phyloP scores from a whole-genome alignment of 1,140 invertebrate species.

The Neodiprion pinetum region DNA sequence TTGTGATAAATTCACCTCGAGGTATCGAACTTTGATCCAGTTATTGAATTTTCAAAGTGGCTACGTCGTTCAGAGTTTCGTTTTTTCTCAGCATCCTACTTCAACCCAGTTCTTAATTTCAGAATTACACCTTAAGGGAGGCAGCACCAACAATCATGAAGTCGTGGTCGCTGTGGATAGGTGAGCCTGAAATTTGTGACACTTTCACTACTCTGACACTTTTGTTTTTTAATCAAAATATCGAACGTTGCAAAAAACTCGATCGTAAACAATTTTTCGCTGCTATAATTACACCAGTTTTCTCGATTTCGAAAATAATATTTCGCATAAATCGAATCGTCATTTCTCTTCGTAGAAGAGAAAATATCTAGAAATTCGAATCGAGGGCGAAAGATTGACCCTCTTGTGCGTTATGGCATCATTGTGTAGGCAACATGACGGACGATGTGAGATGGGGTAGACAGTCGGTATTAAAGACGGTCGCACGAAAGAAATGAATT shows the following conservation, averaged over 20 bases:
- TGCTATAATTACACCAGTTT: background rate
- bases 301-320: background rate
- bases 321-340: too few species aligned
- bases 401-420: background rate
- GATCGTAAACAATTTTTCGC: too few species aligned
- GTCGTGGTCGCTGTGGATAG: constrained; percentile 53
- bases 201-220: too few species aligned
- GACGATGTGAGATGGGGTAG: too few species aligned
- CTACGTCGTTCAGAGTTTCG: background rate
- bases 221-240: too few species aligned
- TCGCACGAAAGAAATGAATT: constrained; percentile 48
- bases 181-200: constrained; percentile 35
- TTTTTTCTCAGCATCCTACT: background rate
- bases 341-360: constrained; percentile 15
- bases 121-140: constrained; percentile 35
- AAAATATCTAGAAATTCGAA: constrained; percentile 31
- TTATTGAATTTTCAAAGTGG: background rate
- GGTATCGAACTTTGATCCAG: background rate
- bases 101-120: constrained; percentile 13
- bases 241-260: too few species aligned
- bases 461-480: constrained; percentile 39
- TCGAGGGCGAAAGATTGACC: background rate
- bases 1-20: too few species aligned
- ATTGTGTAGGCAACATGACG: too few species aligned
- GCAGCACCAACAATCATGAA: constrained; percentile 50